Evolutionary conservation across 1,140 invertebrate genomes (phyloP).

Genomic region (Gonatopus flavifemur): DNA sequence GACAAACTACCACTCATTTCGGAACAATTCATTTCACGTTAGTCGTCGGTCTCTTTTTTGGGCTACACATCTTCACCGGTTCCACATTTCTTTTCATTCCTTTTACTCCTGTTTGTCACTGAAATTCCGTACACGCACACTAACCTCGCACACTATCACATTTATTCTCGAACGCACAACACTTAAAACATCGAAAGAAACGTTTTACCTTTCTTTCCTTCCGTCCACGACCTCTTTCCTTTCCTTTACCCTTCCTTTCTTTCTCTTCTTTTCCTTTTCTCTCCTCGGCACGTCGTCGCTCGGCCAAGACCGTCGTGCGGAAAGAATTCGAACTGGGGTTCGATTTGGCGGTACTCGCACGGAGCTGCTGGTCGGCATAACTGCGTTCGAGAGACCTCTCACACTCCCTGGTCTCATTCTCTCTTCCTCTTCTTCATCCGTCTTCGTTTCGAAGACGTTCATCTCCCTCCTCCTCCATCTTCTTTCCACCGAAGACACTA

Average conservation of each 20-base stretch:
- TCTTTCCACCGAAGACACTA: constrained; percentile 39
- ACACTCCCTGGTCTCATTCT: constrained; percentile 16
- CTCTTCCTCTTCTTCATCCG: constrained; percentile 11
- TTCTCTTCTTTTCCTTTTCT: constrained; percentile 1
- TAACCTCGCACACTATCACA: too few species aligned
- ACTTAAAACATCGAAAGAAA: too few species aligned
- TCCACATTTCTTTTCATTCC: too few species aligned
- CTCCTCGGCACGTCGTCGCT: constrained; percentile 7
- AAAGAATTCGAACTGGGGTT: constrained; percentile 37
- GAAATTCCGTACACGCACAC: too few species aligned
- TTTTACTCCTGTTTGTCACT: too few species aligned
- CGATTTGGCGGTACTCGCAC: constrained; percentile 40
- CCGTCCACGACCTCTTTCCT: neutral
- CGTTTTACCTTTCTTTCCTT: too few species aligned
- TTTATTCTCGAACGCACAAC: too few species aligned
- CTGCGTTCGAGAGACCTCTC: constrained; percentile 43
- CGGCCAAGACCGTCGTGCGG: constrained; percentile 22
- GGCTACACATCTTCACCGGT: too few species aligned
- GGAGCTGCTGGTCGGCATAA: constrained; percentile 50
- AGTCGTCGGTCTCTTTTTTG: too few species aligned
- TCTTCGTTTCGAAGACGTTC: neutral
- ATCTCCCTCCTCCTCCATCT: constrained; percentile 8
- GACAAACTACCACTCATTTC: too few species aligned
- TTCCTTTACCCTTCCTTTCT: neutral
- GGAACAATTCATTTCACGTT: too few species aligned